Conservation (phyloP, 1,140 invertebrate genomes). For the Dufourea novaeangliae region DNA sequence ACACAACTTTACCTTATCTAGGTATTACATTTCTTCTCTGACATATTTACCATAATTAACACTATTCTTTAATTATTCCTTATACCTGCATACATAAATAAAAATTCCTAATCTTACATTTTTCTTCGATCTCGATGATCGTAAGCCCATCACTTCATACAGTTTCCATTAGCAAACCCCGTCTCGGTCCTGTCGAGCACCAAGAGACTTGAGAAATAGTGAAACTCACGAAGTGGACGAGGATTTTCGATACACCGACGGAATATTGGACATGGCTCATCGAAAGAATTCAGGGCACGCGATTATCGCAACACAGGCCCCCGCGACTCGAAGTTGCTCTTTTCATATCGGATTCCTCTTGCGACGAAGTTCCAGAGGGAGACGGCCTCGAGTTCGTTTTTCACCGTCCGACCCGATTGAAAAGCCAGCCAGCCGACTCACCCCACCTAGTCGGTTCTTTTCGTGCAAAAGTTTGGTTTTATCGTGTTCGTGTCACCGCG, state of each 20-base stretch:
- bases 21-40: too few species aligned
- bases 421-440: background rate
- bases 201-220: background rate
- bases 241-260: background rate
- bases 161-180: background rate
- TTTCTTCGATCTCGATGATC: too few species aligned
- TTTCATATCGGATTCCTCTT: slow-evolving; percentile 8
- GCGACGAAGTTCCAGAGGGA: background rate
- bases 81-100: too few species aligned
- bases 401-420: background rate
- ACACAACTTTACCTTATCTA: too few species aligned
- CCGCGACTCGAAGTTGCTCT: background rate
- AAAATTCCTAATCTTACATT: too few species aligned
- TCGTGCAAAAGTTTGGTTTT: background rate
- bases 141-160: too few species aligned
- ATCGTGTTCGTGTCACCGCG: slow-evolving; percentile 15
- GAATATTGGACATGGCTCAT: background rate
- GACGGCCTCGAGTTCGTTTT: too few species aligned
- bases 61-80: too few species aligned
- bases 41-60: too few species aligned
- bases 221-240: background rate
- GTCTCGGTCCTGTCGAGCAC: too few species aligned
- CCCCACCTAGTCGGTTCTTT: background rate
- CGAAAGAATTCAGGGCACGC: background rate
- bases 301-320: background rate